Conservation (phyloP, 2,888 invertebrate species). For the Hermaeophaga mercurialis region DNA sequence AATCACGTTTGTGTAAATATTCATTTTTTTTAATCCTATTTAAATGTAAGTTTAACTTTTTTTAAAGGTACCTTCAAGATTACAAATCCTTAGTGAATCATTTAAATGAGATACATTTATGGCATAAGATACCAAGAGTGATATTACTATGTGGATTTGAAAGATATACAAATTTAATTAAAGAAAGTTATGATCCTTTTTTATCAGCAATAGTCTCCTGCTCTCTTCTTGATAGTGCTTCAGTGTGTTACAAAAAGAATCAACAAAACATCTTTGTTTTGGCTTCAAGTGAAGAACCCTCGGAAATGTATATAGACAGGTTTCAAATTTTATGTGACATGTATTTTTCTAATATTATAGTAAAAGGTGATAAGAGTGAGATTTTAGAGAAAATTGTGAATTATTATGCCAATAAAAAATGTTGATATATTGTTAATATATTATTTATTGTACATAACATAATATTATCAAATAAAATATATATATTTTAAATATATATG, state of each 20-base stretch:
- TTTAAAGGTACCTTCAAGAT: slow-evolving; percentile 51
- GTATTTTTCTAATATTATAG: slow-evolving; percentile 43
- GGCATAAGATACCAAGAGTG: slow-evolving; percentile 49
- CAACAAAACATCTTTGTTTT: slow-evolving; percentile 32
- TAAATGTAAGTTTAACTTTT: slow-evolving; percentile 14
- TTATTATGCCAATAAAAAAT: slow-evolving; percentile 18
- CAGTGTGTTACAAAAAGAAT: slow-evolving; percentile 42
- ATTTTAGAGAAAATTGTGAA: slow-evolving; percentile 18
- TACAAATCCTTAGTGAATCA: slow-evolving; percentile 49
- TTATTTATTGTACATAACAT: not conserved
- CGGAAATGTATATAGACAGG: slow-evolving; percentile 25
- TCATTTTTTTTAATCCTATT: slow-evolving; percentile 8
- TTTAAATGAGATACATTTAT: slow-evolving; percentile 50
- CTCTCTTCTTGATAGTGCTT: slow-evolving; percentile 46
- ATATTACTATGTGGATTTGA: slow-evolving; percentile 50
- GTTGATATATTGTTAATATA: not conserved
- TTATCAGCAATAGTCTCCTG: slow-evolving; percentile 46
- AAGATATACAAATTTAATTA: slow-evolving; percentile 42
- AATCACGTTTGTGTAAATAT: slow-evolving; percentile 54
- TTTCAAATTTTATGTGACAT: slow-evolving; percentile 45
- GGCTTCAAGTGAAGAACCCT: slow-evolving; percentile 23
- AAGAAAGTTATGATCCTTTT: slow-evolving; percentile 35
- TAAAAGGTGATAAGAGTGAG: slow-evolving; percentile 21
- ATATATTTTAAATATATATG: slow-evolving; percentile 20
- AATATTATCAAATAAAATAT: slow-evolving; percentile 24